Base-by-base conservation (phyloP, 2,113 vertebrate species). In the Mustela nigripes region DNA sequence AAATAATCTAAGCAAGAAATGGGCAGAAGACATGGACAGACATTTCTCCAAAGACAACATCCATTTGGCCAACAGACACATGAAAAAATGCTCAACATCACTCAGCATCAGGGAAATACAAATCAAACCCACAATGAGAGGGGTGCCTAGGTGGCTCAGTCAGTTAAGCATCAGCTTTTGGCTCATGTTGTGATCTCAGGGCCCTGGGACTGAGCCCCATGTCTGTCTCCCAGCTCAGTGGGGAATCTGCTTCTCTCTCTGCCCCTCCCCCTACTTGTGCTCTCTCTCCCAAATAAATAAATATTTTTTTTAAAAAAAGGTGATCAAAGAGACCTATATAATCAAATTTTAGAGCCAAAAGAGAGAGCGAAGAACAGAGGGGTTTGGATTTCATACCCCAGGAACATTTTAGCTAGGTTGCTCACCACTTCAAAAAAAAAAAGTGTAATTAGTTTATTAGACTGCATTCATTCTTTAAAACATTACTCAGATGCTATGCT, bases 351-450 rank as follows among this genome's bases (percentile, higher is more conserved):
- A 89, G 89, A 83, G 36, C 86, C 85, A 26, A 62, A 86, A 62
- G 53, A 42, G 33, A 78, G 1, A 82, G 36, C 18, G 4, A 58
- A 50, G 83, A 79, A 39, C 7, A 24, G n/a, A 60, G 28, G 12
- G 18, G 71, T 65, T 65, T 3, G 60, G 45, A 16, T 89, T 48
- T 90, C 4, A 6, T 53, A 95, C 76, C 26, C 39, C 19, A 62
- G 78, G 81, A 93, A 42, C 39, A 85, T 85, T 96, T 88, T 86
- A 91, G 60, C 50, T 67, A 31, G 48, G 26, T 89, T 67, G 89
- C 39, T 90, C 53, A 94, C 10, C 78, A 50, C 36, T 22, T 94
- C 10, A 86, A 31, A 82, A 39, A 81, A 81, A 81, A 78, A 96
- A 96, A 65, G 18, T 60, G 16, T 39, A 71, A 65, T 10, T 80